Evolutionary conservation across 30 jellyfish, hydroid and myxozoan genomes (phyloP).

Genomic region (Aurelia sp.): DNA sequence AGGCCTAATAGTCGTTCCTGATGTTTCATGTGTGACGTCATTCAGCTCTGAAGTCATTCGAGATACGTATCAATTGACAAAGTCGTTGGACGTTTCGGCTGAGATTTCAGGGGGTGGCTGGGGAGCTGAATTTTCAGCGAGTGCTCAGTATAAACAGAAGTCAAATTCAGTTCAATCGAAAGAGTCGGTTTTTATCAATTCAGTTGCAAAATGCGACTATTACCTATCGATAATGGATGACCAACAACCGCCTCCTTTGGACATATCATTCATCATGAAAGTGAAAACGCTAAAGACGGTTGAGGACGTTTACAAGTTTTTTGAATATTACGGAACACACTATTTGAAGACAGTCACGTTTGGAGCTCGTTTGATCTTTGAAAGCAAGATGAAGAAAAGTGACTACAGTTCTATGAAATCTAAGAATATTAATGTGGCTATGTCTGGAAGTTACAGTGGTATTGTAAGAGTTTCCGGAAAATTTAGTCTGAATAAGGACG

Average conservation of each 20-base stretch:
- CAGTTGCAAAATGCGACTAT: constrained; percentile 67
- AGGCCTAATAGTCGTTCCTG: constrained; percentile 67
- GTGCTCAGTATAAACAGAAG: constrained; percentile 46
- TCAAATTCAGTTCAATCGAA: constrained; percentile 41
- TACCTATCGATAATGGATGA: constrained; percentile 65
- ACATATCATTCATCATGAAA: constrained; percentile 28
- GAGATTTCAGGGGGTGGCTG: constrained; percentile 69
- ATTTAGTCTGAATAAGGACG: constrained; percentile 16
- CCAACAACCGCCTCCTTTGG: constrained; percentile 49
- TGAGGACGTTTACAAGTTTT: constrained; percentile 42
- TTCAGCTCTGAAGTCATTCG: constrained; percentile 50
- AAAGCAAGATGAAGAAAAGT: constrained; percentile 53
- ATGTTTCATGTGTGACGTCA: constrained; percentile 76
- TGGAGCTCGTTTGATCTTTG: constrained; percentile 69
- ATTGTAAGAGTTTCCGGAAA: constrained; percentile 37
- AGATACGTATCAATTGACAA: constrained; percentile 35
- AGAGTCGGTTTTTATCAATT: constrained; percentile 51
- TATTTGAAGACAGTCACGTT: constrained; percentile 44
- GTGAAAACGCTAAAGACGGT: constrained; percentile 5
- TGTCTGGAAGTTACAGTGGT: constrained; percentile 56
- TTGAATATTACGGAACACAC: constrained; percentile 69
- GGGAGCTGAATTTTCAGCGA: constrained; percentile 73
- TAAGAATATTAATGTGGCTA: constrained; percentile 8
- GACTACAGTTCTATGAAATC: background rate
- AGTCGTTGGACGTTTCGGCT: constrained; percentile 44